Conservation (phyloP, 2,113 vertebrate genomes). For the Varanus komodoensis region DNA sequence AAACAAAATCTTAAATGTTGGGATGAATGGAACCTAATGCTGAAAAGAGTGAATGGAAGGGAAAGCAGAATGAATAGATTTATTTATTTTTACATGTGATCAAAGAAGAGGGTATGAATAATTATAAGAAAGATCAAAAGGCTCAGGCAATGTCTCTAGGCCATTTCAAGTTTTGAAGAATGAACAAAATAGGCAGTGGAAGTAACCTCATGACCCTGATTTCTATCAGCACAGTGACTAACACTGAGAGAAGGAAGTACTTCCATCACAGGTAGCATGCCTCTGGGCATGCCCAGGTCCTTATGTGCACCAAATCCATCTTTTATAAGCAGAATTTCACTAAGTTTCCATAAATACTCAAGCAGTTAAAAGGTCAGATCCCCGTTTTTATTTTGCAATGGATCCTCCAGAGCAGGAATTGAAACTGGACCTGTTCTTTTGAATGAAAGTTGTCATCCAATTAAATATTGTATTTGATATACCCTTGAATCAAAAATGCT, state of each 20-base stretch:
- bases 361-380: conserved; percentile 12
- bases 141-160: not conserved
- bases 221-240: not conserved
- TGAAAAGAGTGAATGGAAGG: no score
- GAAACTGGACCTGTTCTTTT: not conserved
- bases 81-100: not conserved
- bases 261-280: not conserved
- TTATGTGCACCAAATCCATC: not conserved
- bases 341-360: conserved; percentile 15
- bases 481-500: not conserved
- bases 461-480: not conserved
- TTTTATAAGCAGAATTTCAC: conserved; percentile 11
- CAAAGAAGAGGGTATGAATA: not conserved
- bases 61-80: no score
- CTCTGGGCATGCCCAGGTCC: not conserved
- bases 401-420: not conserved
- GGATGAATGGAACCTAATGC: no score
- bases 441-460: not conserved
- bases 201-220: not conserved
- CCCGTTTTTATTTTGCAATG: not conserved
- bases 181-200: not conserved
- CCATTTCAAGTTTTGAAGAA: not conserved
- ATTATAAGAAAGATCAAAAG: not conserved
- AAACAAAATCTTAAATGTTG: no score
- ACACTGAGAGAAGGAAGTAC: not conserved